Base-by-base conservation (phyloP, 2,888 invertebrate genomes). In the Abrostola triplasia region DNA sequence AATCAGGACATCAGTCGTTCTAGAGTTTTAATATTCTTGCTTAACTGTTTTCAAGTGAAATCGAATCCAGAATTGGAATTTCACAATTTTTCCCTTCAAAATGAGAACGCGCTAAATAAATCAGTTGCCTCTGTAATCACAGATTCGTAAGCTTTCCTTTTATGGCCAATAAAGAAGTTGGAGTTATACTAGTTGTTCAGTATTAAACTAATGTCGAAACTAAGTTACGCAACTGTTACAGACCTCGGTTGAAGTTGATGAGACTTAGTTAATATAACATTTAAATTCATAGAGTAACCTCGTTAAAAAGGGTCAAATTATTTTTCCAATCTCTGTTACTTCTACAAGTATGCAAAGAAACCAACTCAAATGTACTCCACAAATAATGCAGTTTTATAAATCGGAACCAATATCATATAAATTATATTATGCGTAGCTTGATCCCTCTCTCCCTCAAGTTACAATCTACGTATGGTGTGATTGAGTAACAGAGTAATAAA, bases 71-170 rank as follows among this genome's bases (percentile, higher is more conserved):
- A 87, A 85, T 86, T 73, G 68, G 75, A 80, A 86, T 89, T 90
- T 88, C 88, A 80, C 84, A 89, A 86, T 63, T 84, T 83, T 85
- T 79, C 77, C 80, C 77, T 80, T 77, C 63, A 72, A 80, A 89
- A 88, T 87, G 82, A 78, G 88, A 77, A 77, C 86, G 84, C 68
- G 85, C 83, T 88, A 89, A 89, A 84, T 88, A 84, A 85, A 83
- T 87, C 81, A 80, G 79, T 83, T 84, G 90, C 90, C 88, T 92
- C 89, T 87, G 86, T 24, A 24, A 24, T 24, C 24, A 24, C 24
- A 24, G 36, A 12, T 9, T 37, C 57, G 52, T 42, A 59, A 75
- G 59, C 54, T 48, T 40, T 59, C 50, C 54, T 55, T 64, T 47
- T 67, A 66, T 48, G 48, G 50, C 50, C 47, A 61, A 65, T 64